Conservation (phyloP, 2,113 vertebrate species). For the Petromus typicus region DNA sequence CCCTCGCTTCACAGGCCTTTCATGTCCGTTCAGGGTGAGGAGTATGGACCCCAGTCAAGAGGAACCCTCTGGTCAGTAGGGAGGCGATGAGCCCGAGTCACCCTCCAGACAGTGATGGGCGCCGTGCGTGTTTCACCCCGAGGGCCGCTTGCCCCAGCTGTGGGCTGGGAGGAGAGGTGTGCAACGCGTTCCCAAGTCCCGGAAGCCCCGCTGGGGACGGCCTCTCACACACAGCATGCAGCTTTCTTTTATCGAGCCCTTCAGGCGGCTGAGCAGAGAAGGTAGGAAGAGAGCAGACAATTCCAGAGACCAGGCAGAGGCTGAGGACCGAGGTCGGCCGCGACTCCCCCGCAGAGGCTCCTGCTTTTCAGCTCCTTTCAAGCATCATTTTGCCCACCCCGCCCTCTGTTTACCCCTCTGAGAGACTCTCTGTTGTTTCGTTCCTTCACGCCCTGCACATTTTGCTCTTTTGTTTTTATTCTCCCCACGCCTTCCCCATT, state of each 20-base stretch:
- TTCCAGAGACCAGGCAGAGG: slow-evolving; percentile 68
- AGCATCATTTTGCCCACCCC: slow-evolving; percentile 46
- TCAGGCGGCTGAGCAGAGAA: slow-evolving; percentile 64
- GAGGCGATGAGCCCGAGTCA: neutral
- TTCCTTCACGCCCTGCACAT: slow-evolving; percentile 61
- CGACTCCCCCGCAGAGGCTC: slow-evolving; percentile 58
- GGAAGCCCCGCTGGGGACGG: slow-evolving; percentile 62
- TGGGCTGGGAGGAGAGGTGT: neutral
- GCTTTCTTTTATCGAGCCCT: slow-evolving; percentile 78
- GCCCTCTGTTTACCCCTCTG: slow-evolving; percentile 66
- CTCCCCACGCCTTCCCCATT: slow-evolving; percentile 72
- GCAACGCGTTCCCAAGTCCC: slow-evolving; percentile 63
- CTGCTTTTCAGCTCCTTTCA: slow-evolving; percentile 87
- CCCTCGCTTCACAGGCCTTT: neutral
- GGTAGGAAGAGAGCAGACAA: slow-evolving; percentile 69
- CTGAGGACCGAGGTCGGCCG: slow-evolving; percentile 73
- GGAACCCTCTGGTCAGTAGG: neutral
- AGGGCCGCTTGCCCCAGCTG: neutral
- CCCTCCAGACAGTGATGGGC: neutral
- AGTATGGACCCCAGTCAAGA: neutral
- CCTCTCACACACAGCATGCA: slow-evolving; percentile 16
- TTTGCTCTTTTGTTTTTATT: slow-evolving; percentile 74
- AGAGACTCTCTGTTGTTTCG: slow-evolving; percentile 63
- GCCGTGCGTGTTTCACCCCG: neutral
- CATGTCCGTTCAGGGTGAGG: neutral